These are phyloP conservation scores for Gobionotothen gibberifrons DNA, from an alignment of 2,797 vertebrate genomes.

Conservation along the genomic window DNA sequence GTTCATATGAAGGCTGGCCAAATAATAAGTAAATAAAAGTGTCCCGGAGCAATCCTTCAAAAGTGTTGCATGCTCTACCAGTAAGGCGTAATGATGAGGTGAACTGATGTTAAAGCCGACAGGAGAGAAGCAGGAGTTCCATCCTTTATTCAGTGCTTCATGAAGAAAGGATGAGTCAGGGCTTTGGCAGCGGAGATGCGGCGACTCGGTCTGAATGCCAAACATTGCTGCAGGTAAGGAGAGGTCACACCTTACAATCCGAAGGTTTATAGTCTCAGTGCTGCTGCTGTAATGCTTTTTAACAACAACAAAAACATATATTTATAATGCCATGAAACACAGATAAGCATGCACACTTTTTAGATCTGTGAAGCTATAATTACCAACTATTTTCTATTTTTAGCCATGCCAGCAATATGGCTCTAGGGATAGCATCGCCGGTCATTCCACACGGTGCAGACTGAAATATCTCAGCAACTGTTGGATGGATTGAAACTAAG, in stretches of 20 bases:
- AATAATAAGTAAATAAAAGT: constrained; percentile 19
- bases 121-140: neutral
- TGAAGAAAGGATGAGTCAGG: constrained; percentile 81
- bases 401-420: neutral
- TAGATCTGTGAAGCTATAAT: neutral
- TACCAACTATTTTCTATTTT: neutral
- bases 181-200: constrained; percentile 83
- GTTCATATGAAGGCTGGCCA: neutral
- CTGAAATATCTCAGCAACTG: constrained; percentile 9
- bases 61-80: neutral
- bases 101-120: constrained; percentile 15
- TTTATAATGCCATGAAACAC: neutral
- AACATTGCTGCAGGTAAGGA: constrained; percentile 74
- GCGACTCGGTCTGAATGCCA: constrained; percentile 76
- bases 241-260: constrained; percentile 25
- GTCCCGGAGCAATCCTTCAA: neutral
- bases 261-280: neutral
- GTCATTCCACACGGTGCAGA: constrained; percentile 6
- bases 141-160: constrained; percentile 47
- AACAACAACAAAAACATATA: neutral
- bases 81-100: constrained; percentile 39
- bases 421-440: neutral
- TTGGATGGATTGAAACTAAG: neutral
- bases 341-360: neutral
- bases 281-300: neutral